These are phyloP conservation scores for Solea solea DNA, from an alignment of 2,113 vertebrate genomes.

Conservation along the genomic window DNA sequence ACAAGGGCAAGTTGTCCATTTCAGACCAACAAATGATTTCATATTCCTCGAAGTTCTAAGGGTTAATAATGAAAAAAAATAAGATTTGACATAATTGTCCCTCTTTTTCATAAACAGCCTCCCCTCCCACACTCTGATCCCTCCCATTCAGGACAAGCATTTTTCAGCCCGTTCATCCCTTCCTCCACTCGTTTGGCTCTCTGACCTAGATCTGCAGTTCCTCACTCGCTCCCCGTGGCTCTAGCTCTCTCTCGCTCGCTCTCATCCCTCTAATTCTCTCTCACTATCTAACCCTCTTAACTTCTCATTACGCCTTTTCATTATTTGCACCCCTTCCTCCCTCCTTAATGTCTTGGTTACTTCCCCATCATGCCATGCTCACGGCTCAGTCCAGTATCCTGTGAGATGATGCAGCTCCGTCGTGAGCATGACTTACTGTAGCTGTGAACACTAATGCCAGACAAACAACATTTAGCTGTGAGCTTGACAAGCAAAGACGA, in stretches of 20 bases:
- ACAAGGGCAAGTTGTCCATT: too few species aligned
- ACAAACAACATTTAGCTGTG: constrained; percentile 34
- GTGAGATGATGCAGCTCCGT: constrained; percentile 37
- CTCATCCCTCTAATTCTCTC: constrained; percentile 57
- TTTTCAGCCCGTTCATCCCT: constrained; percentile 54
- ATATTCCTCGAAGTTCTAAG: too few species aligned
- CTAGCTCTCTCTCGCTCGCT: constrained; percentile 8
- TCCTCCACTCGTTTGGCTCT: constrained; percentile 63
- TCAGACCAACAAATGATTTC: too few species aligned
- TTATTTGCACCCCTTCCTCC: constrained; percentile 49
- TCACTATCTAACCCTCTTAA: constrained; percentile 70
- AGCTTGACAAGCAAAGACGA: constrained; percentile 40
- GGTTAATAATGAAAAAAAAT: too few species aligned
- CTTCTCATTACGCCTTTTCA: constrained; percentile 65
- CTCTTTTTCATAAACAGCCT: too few species aligned
- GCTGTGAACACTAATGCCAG: constrained; percentile 7
- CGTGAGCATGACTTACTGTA: constrained; percentile 38
- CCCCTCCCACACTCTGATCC: too few species aligned
- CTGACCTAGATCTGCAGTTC: constrained; percentile 73
- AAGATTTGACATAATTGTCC: too few species aligned
- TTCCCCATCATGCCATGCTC: constrained; percentile 31
- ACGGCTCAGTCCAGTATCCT: constrained; percentile 35
- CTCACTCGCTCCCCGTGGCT: constrained; percentile 17
- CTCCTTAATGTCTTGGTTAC: constrained; percentile 41
- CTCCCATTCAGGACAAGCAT: background rate